Evolutionary conservation across 2,888 invertebrate species (phyloP), one percentile per base, ranked within the genome.

Genomic region (Caenorhabditis macrosperma): DNA sequence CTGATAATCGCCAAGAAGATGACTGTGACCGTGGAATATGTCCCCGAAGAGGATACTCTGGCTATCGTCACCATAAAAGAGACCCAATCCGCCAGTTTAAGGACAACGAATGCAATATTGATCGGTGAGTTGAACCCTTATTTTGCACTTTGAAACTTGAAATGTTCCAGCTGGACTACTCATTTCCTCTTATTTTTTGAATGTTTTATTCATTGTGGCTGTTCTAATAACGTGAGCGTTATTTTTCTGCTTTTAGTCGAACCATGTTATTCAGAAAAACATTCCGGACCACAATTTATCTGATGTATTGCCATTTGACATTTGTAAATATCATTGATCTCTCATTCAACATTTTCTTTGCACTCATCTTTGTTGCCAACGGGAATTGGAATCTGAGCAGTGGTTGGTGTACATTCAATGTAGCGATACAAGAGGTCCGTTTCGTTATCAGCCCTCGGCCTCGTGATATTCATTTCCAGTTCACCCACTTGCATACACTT

Each of bases 361-460:
- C 88, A 0, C 50, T 88, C 9, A 78, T 88, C 7, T 88, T 82
- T 64, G 83, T 88, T 4, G 86, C 88, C 12, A 86, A 87, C 52
- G 87, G 86, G 30, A 79, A 81, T 22, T 89, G 88, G 88, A 78
- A 75, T 1, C 60, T 89, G 59, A 87, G 88, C 28, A 84, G 71
- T 64, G 75, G 69, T 0, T 74, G 86, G 71, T 89, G 89, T 44
- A 78, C 85, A 20, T 71, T 84, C 28, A 88, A 89, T 59, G 89
- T 88, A 9, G 85, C 82, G n/a, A 75, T 85, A 10, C 89, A 89
- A 75, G 83, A 89, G 77, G 88, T 89, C 17, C 7, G 12, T 50
- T 54, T 1, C 0, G 20, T 64, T 26, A 30, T 41, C n/a, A 17
- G 41, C 3, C n/a, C n/a, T n/a, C n/a, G n/a, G n/a, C n/a, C n/a